Evolutionary conservation across 1,140 invertebrate genomes (phyloP), one percentile per base, ranked within the genome.

Genomic region (Rhagoletis pomonella): DNA sequence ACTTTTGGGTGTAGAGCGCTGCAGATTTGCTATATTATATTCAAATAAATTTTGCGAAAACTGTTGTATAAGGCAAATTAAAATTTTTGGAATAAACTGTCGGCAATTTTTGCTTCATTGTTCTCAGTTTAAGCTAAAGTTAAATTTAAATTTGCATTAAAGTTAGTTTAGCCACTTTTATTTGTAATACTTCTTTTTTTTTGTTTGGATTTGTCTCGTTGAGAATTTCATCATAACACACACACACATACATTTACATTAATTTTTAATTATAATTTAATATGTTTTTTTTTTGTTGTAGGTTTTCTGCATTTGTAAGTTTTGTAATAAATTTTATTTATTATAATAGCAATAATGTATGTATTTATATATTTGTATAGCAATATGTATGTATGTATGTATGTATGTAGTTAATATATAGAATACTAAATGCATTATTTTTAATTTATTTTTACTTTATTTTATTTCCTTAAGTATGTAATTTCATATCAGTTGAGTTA

Each of bases 281-380:
- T 29, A 29, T 29, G n/a, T n/a, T n/a, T 62, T 0, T 17, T 29
- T 9, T 29, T 67, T 67, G 12, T 67, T 67, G 42, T 67, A 39
- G 1, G 62, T 73, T 47, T 44, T 73, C 44, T 73, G 67, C 67
- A 47, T 14, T 73, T 73, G 67, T 73, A 73, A 73, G 67, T 87
- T 87, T 87, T 77, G 50, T 87, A 87, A 87, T 87, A 87, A 87
- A 87, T 87, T 87, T 87, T 87, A 87, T 87, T 87, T 87, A 87
- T 87, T 87, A 87, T 87, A 87, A 87, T 87, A 87, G 77, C 60
- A 87, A n/a, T 59, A 73, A 58, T 67, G 14, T 85, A 85, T 58
- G 12, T 3, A 64, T 85, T 1, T 59, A 65, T 65, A 17, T 86
- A 65, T 55, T 55, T 55, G 50, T 73, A 44, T 69, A n/a, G 12